These are phyloP conservation scores for Anthophora plumipes DNA, from an alignment of 2,888 invertebrate genomes.

Conservation along the genomic window DNA sequence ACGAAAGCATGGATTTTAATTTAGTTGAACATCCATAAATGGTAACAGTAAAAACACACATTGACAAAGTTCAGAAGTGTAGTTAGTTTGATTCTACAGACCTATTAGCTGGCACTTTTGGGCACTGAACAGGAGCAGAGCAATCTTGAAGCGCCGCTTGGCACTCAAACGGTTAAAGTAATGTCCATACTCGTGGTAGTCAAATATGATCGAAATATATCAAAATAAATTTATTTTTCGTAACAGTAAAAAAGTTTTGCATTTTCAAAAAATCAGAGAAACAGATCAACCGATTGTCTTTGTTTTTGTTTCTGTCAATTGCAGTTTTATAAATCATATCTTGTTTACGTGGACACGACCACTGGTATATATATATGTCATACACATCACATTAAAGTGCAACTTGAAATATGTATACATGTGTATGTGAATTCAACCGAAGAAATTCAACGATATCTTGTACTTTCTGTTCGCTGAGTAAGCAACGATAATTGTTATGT, in stretches of 20 bases:
- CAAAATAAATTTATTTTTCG: neutral
- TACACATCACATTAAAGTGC: slow-evolving; percentile 33
- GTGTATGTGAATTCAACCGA: slow-evolving; percentile 21
- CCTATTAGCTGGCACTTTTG: too few relatives aligned
- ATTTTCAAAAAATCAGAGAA: neutral
- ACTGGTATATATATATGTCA: slow-evolving; percentile 15
- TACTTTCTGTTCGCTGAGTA: neutral
- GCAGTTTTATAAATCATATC: slow-evolving; percentile 35
- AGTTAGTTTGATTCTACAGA: too few relatives aligned
- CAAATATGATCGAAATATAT: neutral
- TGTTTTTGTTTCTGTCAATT: slow-evolving; percentile 15
- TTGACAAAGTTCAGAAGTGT: too few relatives aligned
- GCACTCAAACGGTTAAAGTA: too few relatives aligned
- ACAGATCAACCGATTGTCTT: neutral
- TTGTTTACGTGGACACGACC: slow-evolving; percentile 47
- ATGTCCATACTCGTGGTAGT: too few relatives aligned
- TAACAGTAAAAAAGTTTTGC: neutral
- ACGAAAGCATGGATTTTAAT: too few relatives aligned
- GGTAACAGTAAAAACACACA: too few relatives aligned
- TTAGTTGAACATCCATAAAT: too few relatives aligned
- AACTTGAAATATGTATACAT: slow-evolving; percentile 21
- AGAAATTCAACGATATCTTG: slow-evolving; percentile 21
- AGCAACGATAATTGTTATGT: neutral
- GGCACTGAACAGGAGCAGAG: too few relatives aligned
- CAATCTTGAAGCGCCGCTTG: too few relatives aligned